These are phyloP conservation scores for Forbesichthys papilliferus DNA, from an alignment of 2,113 vertebrate species.

Conservation along the genomic window DNA sequence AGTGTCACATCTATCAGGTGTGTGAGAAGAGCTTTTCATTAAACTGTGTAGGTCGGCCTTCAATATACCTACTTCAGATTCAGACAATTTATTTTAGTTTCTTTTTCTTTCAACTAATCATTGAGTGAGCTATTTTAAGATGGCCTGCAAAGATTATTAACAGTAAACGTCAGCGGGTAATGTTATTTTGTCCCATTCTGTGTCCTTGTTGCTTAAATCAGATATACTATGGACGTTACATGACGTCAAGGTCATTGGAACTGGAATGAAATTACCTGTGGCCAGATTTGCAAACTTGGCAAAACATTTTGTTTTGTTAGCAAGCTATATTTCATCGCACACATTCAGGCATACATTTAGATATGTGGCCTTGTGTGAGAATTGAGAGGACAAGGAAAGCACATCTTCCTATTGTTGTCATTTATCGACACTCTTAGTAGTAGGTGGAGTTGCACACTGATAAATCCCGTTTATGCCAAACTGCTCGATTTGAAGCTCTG, in stretches of 20 bases:
- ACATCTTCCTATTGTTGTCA: conserved; percentile 64
- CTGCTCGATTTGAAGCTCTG: conserved; percentile 64
- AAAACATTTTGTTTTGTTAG: conserved; percentile 4
- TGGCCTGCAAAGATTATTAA: neutral
- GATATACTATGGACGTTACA: neutral
- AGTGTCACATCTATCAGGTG: conserved; percentile 46
- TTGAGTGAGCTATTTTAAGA: neutral
- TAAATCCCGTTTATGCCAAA: conserved; percentile 81
- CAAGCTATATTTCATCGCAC: conserved; percentile 50
- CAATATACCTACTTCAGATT: conserved; percentile 10
- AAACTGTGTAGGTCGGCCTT: conserved; percentile 22
- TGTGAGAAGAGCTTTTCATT: conserved; percentile 50
- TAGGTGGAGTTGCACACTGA: conserved; percentile 77
- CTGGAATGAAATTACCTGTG: conserved; percentile 14
- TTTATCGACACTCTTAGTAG: conserved; percentile 77
- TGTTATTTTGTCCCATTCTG: neutral
- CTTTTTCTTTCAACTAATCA: neutral
- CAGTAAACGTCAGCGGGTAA: neutral
- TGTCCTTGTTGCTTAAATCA: neutral
- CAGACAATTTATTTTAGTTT: conserved; percentile 5
- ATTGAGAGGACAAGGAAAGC: conserved; percentile 38
- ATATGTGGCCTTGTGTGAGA: conserved; percentile 16
- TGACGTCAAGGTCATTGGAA: neutral
- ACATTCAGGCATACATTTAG: conserved; percentile 49
- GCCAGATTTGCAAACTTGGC: conserved; percentile 7